phyloP scores from a whole-genome alignment of 92 coral and sea anemone species.

The Muricea muricata region DNA sequence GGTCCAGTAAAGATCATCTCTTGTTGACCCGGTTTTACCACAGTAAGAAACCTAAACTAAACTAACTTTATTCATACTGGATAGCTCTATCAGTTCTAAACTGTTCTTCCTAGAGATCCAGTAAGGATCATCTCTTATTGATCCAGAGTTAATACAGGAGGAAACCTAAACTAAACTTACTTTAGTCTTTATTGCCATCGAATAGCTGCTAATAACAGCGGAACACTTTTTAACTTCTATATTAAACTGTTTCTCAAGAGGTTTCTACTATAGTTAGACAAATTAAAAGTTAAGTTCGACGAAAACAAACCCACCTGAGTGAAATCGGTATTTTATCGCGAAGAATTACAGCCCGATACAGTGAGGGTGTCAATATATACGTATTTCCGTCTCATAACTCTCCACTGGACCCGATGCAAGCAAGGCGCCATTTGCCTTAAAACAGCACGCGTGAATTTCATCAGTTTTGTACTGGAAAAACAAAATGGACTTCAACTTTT shows the following conservation, averaged over 20 bases:
- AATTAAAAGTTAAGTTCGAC: too few species aligned
- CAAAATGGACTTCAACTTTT: too few species aligned
- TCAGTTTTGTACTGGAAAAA: constrained; percentile 99
- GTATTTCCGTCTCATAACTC: constrained; percentile 71
- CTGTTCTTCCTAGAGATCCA: not conserved
- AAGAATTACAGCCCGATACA: not conserved
- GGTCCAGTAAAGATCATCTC: not conserved
- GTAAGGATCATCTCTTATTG: not conserved
- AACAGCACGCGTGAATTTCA: constrained; percentile 94
- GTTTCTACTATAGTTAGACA: too few species aligned
- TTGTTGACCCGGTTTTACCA: not conserved
- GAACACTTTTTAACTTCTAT: too few species aligned
- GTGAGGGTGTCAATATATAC: constrained; percentile 66
- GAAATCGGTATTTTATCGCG: not conserved
- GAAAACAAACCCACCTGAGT: not conserved
- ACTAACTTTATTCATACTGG: not conserved
- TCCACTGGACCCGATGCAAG: constrained; percentile 96
- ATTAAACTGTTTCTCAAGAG: too few species aligned
- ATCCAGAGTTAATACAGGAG: not conserved
- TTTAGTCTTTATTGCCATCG: not conserved
- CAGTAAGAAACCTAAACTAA: not conserved
- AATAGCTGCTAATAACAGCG: too few species aligned
- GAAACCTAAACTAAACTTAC: too few species aligned
- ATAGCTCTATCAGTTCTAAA: not conserved
- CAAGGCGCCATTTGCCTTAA: constrained; percentile 88